Evolutionary conservation across 2,888 invertebrate genomes (phyloP).

Genomic region (Drosophila stalkeri): DNA sequence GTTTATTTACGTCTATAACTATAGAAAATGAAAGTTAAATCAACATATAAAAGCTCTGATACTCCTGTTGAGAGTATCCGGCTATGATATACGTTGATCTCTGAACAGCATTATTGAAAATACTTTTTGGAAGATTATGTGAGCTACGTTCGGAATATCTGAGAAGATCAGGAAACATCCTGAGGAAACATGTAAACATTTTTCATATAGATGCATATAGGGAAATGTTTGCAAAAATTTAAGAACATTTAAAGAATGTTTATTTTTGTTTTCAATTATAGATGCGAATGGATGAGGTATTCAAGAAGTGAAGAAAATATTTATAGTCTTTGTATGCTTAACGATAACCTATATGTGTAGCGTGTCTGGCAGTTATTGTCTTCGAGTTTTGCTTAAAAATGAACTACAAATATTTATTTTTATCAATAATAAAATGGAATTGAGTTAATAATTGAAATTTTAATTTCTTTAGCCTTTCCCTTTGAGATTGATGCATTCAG

Average conservation of each 20-base stretch:
- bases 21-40: neutral
- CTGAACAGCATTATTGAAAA: neutral
- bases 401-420: neutral
- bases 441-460: neutral
- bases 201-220: neutral
- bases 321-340: constrained; percentile 1
- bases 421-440: neutral
- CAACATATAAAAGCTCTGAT: neutral
- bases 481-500: neutral
- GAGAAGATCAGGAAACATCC: neutral
- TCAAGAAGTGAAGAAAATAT: neutral
- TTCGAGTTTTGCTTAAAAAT: neutral
- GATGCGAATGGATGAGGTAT: neutral
- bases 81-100: neutral
- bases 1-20: too few relatives aligned
- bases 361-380: neutral
- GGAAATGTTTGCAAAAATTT: constrained; percentile 1
- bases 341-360: neutral
- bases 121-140: neutral
- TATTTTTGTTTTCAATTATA: neutral
- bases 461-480: neutral
- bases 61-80: neutral
- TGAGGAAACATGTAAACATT: neutral
- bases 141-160: neutral
- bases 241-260: neutral